Base-by-base conservation (phyloP, 2,888 invertebrate genomes). In the Agrochola lota region DNA sequence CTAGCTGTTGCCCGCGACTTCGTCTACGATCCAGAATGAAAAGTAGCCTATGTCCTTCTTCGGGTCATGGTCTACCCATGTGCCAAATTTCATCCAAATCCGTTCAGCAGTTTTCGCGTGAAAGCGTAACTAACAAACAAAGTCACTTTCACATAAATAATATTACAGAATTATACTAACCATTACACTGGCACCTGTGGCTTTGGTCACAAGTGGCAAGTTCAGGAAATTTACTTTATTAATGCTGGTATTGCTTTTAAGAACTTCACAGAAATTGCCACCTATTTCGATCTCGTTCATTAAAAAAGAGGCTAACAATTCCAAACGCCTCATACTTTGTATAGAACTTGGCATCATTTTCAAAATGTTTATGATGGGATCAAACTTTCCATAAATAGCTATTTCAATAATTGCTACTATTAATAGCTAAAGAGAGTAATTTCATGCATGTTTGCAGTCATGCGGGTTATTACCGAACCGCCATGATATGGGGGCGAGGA, bases 381-480 rank as follows among this genome's bases (percentile, higher is more conserved):
- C 30, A 63, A 82, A 71, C 20, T 75, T 78, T 60, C 69, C 78
- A 74, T 78, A 74, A 77, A 78, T 83, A 83, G 57, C 71, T 63
- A 79, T 62, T 72, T 59, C 69, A 86, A 83, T 74, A 52, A 74
- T 69, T 20, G 40, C 64, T 63, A 70, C 64, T 78, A 70, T 84
- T 76, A 79, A 74, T 80, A 86, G 64, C 26, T 67, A 81, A 81
- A 67, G 17, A 57, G 74, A 71, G 73, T 69, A 72, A 86, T 81
- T 72, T 71, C 55, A 74, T 72, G 74, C 78, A 84, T 71, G 57
- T 77, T 78, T 79, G 77, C 64, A 52, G 63, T 63, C 74, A 80
- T 88, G 80, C 86, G 89, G 89, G 88, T 75, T 70, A 79, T 80
- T 74, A 77, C 77, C 68, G 55, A 86, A 66, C 72, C 43, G 55